Evolutionary conservation across 1,140 invertebrate species (phyloP).

Genomic region (Sitobion miscanthi): DNA sequence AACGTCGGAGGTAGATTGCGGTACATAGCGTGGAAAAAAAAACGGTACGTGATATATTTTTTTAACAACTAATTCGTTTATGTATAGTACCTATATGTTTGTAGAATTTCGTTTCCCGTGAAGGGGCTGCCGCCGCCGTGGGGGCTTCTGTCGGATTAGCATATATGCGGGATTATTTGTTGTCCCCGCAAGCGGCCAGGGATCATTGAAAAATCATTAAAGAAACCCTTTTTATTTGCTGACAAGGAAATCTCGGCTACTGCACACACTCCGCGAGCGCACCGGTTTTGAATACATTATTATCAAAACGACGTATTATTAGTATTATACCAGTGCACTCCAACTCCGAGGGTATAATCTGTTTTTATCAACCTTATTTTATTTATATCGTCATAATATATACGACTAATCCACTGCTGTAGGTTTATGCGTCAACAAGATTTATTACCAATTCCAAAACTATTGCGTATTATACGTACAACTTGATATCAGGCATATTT

Average conservation of each 20-base stretch:
- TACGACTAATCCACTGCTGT: neutral
- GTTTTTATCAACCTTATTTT: slow-evolving; percentile 6
- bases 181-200: slow-evolving; percentile 1
- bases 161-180: slow-evolving; percentile 50
- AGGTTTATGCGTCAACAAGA: neutral
- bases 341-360: neutral
- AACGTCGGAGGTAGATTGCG: neutral
- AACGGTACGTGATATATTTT: slow-evolving; percentile 37
- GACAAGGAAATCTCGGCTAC: neutral
- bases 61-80: neutral
- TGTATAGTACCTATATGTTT: neutral
- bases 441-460: slow-evolving; percentile 19
- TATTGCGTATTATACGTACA: neutral
- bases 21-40: neutral
- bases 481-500: neutral
- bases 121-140: neutral
- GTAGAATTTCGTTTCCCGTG: neutral
- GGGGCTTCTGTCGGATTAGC: slow-evolving; percentile 44
- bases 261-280: neutral
- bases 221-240: slow-evolving; percentile 50
- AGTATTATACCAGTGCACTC: neutral
- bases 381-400: neutral
- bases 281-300: slow-evolving; percentile 12
- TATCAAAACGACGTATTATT: slow-evolving; percentile 8
- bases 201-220: slow-evolving; percentile 51